Evolutionary conservation across 53 echinoderm and acorn worm genomes (phyloP).

Genomic region (Temnopleurus reevesii): DNA sequence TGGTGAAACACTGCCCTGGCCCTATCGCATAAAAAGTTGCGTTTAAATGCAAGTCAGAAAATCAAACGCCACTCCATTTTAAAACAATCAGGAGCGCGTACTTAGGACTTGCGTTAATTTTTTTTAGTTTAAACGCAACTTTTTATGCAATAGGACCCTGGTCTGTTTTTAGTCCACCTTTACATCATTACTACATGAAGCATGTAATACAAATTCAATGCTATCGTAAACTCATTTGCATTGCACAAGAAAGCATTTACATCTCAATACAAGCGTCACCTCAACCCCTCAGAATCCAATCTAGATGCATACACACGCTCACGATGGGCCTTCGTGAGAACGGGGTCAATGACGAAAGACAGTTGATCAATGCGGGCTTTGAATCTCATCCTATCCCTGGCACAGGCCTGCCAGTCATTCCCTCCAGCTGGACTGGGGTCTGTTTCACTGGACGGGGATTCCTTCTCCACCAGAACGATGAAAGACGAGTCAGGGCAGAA

Average conservation of each 20-base stretch:
- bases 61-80: too few species aligned
- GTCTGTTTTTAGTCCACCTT: too few species aligned
- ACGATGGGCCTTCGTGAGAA: slow-evolving; percentile 20
- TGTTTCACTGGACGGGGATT: neutral
- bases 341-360: neutral
- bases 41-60: too few species aligned
- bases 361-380: slow-evolving; percentile 30
- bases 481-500: slow-evolving; percentile 50
- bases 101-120: too few species aligned
- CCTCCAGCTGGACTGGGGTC: neutral
- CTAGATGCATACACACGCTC: slow-evolving; percentile 10
- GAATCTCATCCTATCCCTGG: slow-evolving; percentile 44
- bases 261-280: neutral
- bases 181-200: too few species aligned
- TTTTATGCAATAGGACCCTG: too few species aligned
- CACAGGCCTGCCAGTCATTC: slow-evolving; percentile 46
- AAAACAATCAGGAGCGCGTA: too few species aligned
- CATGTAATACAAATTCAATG: too few species aligned
- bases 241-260: neutral
- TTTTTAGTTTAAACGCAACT: too few species aligned
- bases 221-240: too few species aligned
- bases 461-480: slow-evolving; percentile 50
- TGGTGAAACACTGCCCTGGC: too few species aligned
- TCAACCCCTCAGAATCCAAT: neutral
- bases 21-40: too few species aligned